Base-by-base conservation (phyloP, 2,797 vertebrate genomes). In the Pteronotus mesoamericanus region DNA sequence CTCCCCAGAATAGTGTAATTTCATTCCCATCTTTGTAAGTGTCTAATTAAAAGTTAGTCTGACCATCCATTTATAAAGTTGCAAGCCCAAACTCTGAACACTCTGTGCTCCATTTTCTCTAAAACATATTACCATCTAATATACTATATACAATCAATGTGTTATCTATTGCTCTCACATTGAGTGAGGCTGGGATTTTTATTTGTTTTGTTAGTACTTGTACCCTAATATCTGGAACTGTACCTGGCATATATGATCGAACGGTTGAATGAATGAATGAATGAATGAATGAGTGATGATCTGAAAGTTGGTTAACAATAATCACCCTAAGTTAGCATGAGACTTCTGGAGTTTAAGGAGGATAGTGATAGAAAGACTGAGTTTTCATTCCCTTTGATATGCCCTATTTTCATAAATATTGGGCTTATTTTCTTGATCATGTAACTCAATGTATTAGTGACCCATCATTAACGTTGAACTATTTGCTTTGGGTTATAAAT, bases 401-500 rank as follows among this genome's bases (percentile, higher is more conserved):
- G 61, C 44, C 18, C 29, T 24, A 11, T 89, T 86, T 89, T 97
- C 29, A 46, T 94, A 91, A 91, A 79, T 59, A 85, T 16, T 48
- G 39, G 37, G 8, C 42, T 86, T 29, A 39, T 64, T 93, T 89
- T 94, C 39, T 89, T 90, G 53, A 59, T 86, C 9, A 4, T 80
- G 44, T 4, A 80, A 11, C 95, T 86, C 69, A 64, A 68, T 80
- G 90, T 94, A 61, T 75, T 90, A 10, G 89, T 85, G 72, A 79
- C 53, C 11, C 26, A 22, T 85, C 24, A 64, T 89, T 91, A 77
- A 26, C 84, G 96, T 95, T 96, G 59, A 92, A 90, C 59, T 91
- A 71, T 95, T 97, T 94, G 1, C 82, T 88, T 94, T 97, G 88
- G 79, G 66, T 88, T 95, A 78, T 53, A 97, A 86, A 94, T 97